Percentiles rank a stretch among this genome's conserved stretches.
phyloP scores from a whole-genome alignment of 2,113 vertebrate species.

The Triplophysa tibetana region DNA sequence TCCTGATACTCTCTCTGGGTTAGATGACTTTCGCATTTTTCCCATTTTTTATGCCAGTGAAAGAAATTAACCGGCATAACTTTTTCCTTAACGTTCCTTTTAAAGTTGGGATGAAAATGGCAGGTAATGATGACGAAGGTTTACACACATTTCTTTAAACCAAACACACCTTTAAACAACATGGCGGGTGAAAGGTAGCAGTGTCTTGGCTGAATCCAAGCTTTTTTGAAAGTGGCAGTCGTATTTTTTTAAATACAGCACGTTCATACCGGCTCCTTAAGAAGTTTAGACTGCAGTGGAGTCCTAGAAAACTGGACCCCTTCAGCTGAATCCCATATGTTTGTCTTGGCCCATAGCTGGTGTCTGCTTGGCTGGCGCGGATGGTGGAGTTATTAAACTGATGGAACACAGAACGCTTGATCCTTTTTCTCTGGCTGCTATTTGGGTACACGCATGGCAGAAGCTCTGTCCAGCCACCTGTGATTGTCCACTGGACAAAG shows the following conservation, averaged over 20 bases:
- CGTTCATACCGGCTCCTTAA: constrained; percentile 85
- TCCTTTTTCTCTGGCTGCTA: constrained; percentile 81
- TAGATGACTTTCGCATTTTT: constrained; percentile 46
- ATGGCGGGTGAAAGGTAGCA: constrained; percentile 88
- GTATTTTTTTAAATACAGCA: constrained; percentile 77
- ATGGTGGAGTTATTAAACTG: constrained; percentile 83
- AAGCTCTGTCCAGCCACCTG: constrained; percentile 75
- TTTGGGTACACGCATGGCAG: constrained; percentile 67
- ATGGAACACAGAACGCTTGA: constrained; percentile 90
- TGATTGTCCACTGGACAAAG: constrained; percentile 66
- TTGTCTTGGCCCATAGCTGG: constrained; percentile 85
- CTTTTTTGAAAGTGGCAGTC: constrained; percentile 77
- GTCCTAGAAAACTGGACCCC: constrained; percentile 83
- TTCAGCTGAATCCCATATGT: constrained; percentile 84
- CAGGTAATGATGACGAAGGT: constrained; percentile 92
- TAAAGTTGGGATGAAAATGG: constrained; percentile 73
- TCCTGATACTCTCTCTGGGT: constrained; percentile 34
- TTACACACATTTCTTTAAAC: constrained; percentile 77
- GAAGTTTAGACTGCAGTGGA: constrained; percentile 87
- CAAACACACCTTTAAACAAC: constrained; percentile 90
- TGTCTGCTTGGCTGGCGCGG: constrained; percentile 84
- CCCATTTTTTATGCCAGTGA: constrained; percentile 54
- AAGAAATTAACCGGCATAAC: constrained; percentile 72
- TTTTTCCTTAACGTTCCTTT: constrained; percentile 60
- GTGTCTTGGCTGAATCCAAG: constrained; percentile 82